These are phyloP conservation scores for Lycodopsis pacificus DNA, from an alignment of 2,797 vertebrate genomes.

Conservation along the genomic window DNA sequence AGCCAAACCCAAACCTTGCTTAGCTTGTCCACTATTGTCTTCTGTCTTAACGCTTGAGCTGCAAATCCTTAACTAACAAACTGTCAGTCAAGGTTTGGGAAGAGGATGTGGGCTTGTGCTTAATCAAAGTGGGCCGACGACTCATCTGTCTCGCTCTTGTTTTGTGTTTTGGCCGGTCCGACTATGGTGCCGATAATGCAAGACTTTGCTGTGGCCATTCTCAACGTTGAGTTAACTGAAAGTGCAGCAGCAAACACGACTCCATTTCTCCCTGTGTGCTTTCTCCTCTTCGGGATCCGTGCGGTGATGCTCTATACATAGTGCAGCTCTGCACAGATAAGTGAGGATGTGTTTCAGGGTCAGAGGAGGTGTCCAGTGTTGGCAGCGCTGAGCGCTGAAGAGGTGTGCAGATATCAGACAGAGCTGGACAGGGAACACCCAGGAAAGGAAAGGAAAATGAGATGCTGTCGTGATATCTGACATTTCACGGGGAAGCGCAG, in stretches of 20 bases:
- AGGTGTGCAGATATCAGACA: conserved; percentile 37
- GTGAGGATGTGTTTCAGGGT: conserved; percentile 45
- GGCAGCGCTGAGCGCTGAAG: conserved; percentile 25
- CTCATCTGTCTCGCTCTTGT: no score
- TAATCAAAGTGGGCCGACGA: no score
- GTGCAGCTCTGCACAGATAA: conserved; percentile 35
- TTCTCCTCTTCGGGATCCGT: conserved; percentile 10
- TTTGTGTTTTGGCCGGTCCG: no score
- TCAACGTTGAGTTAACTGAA: conserved; percentile 9
- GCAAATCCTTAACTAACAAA: no score
- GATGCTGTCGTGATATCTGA: conserved; percentile 15
- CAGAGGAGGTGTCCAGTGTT: conserved; percentile 48
- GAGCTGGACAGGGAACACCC: conserved; percentile 29
- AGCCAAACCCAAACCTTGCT: no score
- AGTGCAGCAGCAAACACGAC: neutral
- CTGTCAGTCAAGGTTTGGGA: no score
- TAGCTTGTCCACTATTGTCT: no score
- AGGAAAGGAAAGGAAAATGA: conserved; percentile 24
- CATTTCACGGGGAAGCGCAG: conserved; percentile 7
- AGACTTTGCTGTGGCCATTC: neutral
- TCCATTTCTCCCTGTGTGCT: neutral
- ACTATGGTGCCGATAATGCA: neutral
- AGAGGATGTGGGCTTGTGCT: no score
- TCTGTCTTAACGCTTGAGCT: no score
- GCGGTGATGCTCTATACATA: conserved; percentile 20